A percentile compares a stretch with the other conserved stretches of the same genome.
These are phyloP conservation scores for Apis laboriosa DNA, from an alignment of 1,140 invertebrate species.

Conservation along the genomic window DNA sequence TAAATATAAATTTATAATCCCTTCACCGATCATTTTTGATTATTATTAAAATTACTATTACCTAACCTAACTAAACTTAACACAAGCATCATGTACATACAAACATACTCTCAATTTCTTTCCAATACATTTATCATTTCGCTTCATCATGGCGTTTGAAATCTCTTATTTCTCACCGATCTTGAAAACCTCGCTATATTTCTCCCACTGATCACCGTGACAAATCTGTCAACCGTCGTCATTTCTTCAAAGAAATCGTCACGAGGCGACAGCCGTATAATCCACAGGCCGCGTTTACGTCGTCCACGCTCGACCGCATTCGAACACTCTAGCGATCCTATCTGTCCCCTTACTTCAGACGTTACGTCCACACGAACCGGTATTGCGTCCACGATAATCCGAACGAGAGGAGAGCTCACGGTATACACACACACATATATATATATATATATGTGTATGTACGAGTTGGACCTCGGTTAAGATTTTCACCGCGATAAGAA, in stretches of 20 bases:
- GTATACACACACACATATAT: background rate
- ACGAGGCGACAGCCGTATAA: conserved; percentile 30
- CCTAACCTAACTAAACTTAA: too few relatives aligned
- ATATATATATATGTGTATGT: too few relatives aligned
- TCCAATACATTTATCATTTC: too few relatives aligned
- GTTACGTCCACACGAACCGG: conserved; percentile 50
- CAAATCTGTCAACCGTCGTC: conserved; percentile 35
- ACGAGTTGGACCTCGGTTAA: conserved; percentile 24
- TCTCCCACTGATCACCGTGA: background rate
- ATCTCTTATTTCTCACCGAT: background rate
- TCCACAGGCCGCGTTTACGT: conserved; percentile 30
- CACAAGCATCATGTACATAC: too few relatives aligned
- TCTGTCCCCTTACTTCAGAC: conserved; percentile 53
- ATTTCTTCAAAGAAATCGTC: conserved; percentile 24
- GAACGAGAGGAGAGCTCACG: conserved; percentile 40
- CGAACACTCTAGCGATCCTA: conserved; percentile 55
- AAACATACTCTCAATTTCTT: too few relatives aligned
- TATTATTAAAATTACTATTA: too few relatives aligned
- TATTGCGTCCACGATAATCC: conserved; percentile 48
- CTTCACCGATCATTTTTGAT: too few relatives aligned
- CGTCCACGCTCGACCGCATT: conserved; percentile 52
- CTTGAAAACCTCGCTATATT: background rate
- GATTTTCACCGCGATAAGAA: conserved; percentile 51
- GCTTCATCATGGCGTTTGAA: too few relatives aligned
- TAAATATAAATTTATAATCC: too few relatives aligned